Base-by-base conservation (phyloP, 2,113 vertebrate genomes). In the Galbula dea region DNA sequence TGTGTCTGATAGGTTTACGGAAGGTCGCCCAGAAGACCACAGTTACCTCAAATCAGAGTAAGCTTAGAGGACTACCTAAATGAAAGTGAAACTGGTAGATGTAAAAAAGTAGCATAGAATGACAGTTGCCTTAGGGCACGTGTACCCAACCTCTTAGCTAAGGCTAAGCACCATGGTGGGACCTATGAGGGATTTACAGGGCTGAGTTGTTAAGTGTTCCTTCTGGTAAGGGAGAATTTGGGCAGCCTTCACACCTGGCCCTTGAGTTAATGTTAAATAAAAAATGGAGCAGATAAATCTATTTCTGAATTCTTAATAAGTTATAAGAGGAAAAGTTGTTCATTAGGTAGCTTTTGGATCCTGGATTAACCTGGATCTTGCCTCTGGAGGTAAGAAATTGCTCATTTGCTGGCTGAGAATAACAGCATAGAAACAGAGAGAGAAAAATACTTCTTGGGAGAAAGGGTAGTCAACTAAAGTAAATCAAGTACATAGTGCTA, bases 301-400 rank as follows among this genome's bases (percentile, higher is more conserved):
- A 32, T 78, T 94, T 90, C 46, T 91, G 83, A 34, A 58, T 83
- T 77, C 62, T 58, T 73, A 75, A 83, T 81, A 67, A 3, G 1
- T 54, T 87, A 1, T 54, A 73, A 66, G 59, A 92, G 39, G 37
- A 62, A 76, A 65, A 59, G 7, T 30, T 87, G 24, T 73, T 87
- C 61, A 27, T 88, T 68, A 89, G 43, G 22, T 36, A 68, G 65
- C 39, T 72, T 90, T 68, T 63, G 43, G 54, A 85, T 91, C 52
- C 74, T 79, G 66, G 49, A 68, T 87, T 82, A 95, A 89, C 62
- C 86, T 86, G 83, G 20, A 87, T 93, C 11, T 73, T 78, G 37
- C 36, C 57, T 87, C 67, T 74, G 48, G 45, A 93, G 67, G 21
- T 77, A 95, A 83, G 83, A 92, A 84, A 79, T 76, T 46, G 41